These are phyloP conservation scores for Neopelma chrysocephalum DNA, from an alignment of 2,797 vertebrate genomes.

Conservation along the genomic window DNA sequence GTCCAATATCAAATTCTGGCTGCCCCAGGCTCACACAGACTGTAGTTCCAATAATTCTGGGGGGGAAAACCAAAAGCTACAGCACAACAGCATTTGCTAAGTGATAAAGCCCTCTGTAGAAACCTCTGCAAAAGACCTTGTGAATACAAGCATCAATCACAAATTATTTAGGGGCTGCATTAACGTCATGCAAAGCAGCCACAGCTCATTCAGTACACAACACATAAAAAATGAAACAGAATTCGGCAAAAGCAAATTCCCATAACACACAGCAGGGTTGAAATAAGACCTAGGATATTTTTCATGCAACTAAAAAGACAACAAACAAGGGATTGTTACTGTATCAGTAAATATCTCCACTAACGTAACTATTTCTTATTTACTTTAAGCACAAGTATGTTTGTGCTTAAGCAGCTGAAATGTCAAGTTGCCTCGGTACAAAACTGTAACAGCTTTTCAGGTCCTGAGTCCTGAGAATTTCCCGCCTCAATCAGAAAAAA, in stretches of 20 bases:
- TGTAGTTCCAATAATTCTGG: conserved; percentile 85
- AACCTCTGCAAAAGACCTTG: neutral
- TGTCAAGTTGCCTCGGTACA: neutral
- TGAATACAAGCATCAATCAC: neutral
- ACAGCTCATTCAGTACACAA: neutral
- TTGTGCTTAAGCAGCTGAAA: neutral
- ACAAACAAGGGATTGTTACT: neutral
- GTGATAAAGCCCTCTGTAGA: neutral
- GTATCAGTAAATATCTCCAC: neutral
- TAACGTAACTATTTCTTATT: neutral
- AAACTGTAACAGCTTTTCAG: neutral
- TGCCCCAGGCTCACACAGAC: conserved; percentile 74
- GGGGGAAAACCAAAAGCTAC: rapidly evolving
- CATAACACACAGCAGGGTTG: neutral
- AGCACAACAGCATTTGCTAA: neutral
- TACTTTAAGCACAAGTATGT: neutral
- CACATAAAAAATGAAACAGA: neutral
- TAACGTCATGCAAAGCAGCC: neutral
- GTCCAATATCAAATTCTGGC: conserved; percentile 93
- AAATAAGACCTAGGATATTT: neutral
- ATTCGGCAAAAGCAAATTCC: neutral
- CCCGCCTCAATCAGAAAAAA: neutral
- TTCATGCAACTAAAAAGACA: neutral
- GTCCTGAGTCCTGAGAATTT: neutral
- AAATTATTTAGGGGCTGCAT: neutral